Conservation (phyloP, 2,113 vertebrate genomes). For the Arvicanthis niloticus region DNA sequence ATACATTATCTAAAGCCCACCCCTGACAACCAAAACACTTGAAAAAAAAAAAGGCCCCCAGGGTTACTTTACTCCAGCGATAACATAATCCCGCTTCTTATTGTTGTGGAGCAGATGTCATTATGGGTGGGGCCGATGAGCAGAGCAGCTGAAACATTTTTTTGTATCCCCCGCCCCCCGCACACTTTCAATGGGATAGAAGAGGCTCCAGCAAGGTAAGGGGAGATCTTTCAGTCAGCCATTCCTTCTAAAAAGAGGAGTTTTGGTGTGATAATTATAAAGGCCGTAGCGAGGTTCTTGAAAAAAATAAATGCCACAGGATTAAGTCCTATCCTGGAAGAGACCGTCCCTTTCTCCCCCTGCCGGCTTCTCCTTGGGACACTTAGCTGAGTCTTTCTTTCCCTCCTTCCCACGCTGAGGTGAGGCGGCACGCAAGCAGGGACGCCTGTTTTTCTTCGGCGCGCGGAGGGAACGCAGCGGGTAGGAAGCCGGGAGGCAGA, state of each 20-base stretch:
- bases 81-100: conserved; percentile 34
- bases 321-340: conserved; percentile 20
- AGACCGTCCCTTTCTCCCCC: conserved; percentile 62
- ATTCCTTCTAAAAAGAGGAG: not conserved
- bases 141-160: conserved; percentile 56
- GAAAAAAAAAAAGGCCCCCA: not conserved
- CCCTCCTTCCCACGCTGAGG: conserved; percentile 62
- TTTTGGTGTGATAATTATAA: not conserved
- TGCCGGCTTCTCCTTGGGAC: conserved; percentile 77
- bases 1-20: conserved; percentile 35
- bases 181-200: conserved; percentile 54
- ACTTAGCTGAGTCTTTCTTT: conserved; percentile 66
- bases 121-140: conserved; percentile 75
- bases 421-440: conserved; percentile 58
- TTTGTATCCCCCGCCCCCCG: not conserved
- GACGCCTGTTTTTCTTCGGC: conserved; percentile 58
- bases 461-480: conserved; percentile 67
- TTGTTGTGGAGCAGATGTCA: conserved; percentile 76
- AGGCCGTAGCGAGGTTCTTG: not conserved
- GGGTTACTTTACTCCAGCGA: not conserved
- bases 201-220: conserved; percentile 64
- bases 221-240: not conserved
- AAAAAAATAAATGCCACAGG: not conserved
- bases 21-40: not conserved
- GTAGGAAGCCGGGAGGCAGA: conserved; percentile 31